A percentile compares a stretch with the other conserved stretches of the same genome.
phyloP scores from a whole-genome alignment of 1,140 invertebrate species.

The Druon quercuslanigerum region DNA sequence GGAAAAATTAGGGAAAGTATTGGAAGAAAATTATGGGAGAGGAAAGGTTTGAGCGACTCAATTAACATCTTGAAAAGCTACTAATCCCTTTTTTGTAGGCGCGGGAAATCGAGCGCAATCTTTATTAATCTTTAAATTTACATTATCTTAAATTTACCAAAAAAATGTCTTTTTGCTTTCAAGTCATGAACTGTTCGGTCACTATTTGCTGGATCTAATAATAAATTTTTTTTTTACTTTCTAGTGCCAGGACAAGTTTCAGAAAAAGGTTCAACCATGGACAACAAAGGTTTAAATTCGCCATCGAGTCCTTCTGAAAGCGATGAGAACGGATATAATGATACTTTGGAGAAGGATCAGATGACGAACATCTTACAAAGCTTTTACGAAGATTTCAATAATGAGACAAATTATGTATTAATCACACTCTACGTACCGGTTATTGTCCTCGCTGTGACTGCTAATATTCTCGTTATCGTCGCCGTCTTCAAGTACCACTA shows the following conservation, averaged over 20 bases:
- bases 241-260: not conserved
- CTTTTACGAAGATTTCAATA: conserved; percentile 56
- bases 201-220: too few relatives aligned
- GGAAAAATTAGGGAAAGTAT: too few relatives aligned
- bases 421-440: conserved; percentile 79
- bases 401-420: conserved; percentile 67
- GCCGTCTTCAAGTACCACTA: conserved; percentile 82
- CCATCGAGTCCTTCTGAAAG: not conserved
- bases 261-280: not conserved
- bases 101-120: too few relatives aligned
- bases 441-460: conserved; percentile 77
- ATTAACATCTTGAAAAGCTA: too few relatives aligned
- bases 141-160: too few relatives aligned
- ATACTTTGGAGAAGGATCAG: conserved; percentile 36
- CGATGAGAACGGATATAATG: conserved; percentile 5
- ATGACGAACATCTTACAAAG: conserved; percentile 45
- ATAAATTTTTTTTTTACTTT: not conserved
- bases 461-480: conserved; percentile 80
- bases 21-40: too few relatives aligned
- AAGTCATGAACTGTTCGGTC: too few relatives aligned
- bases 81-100: too few relatives aligned
- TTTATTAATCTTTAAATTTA: too few relatives aligned
- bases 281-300: not conserved
- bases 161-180: too few relatives aligned
- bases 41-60: too few relatives aligned